Conservation (phyloP, 2,797 vertebrate genomes). For the Xiphorhynchus erythropygius region DNA sequence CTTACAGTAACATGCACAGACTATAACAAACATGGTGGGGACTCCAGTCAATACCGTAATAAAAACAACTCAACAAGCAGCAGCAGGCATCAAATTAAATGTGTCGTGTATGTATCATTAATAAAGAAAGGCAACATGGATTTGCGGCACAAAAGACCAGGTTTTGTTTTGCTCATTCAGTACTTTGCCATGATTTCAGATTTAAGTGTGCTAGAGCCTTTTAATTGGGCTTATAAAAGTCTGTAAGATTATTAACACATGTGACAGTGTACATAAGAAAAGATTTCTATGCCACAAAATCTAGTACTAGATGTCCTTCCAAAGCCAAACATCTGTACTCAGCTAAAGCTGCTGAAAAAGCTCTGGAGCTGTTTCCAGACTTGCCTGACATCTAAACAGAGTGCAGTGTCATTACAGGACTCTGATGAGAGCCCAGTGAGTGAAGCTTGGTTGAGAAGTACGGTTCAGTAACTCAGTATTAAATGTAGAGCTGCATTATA, state of each 20-base stretch:
- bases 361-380: conserved; percentile 23
- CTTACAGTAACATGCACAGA: neutral
- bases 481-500: conserved; percentile 20
- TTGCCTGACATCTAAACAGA: conserved; percentile 5
- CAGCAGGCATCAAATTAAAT: neutral
- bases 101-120: neutral
- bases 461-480: neutral
- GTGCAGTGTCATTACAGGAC: neutral
- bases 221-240: neutral
- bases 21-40: neutral
- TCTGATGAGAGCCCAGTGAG: conserved; percentile 3
- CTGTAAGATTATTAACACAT: neutral
- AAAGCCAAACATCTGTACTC: neutral
- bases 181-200: neutral
- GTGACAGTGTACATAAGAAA: neutral
- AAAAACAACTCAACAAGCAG: neutral
- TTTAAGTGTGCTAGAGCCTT: neutral
- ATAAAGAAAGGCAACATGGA: neutral
- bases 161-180: neutral
- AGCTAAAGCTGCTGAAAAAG: conserved; percentile 11
- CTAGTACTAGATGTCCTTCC: neutral
- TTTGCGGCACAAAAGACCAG: neutral
- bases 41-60: neutral
- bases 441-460: neutral
- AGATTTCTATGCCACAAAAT: neutral